A percentile compares a stretch with the other conserved stretches of the same genome.
phyloP scores from a whole-genome alignment of 23 tunicate genomes.

The Corella eumyota region DNA sequence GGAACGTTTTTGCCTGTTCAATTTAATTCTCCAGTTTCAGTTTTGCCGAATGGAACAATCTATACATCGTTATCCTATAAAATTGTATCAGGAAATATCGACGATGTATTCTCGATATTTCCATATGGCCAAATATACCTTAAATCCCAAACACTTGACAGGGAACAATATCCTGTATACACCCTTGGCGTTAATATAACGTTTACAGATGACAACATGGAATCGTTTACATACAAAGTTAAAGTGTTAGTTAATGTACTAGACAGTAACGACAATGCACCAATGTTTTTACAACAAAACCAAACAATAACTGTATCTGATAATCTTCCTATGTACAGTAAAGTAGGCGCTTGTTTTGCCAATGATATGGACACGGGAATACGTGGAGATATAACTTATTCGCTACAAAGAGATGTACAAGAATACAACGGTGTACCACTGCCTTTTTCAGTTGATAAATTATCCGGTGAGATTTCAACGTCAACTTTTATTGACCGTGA shows the following conservation, averaged over 20 bases:
- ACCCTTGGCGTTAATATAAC: background rate
- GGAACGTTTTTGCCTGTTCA: background rate
- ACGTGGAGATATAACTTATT: background rate
- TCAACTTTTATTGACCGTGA: conserved; percentile 18
- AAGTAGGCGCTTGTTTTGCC: conserved; percentile 37
- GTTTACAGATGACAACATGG: background rate
- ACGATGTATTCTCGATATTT: conserved; percentile 16
- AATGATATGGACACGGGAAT: conserved; percentile 38
- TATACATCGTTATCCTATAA: background rate
- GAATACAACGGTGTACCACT: background rate
- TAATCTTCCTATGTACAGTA: conserved; percentile 6
- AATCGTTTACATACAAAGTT: background rate
- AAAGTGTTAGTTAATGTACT: background rate
- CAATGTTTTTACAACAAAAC: conserved; percentile 1
- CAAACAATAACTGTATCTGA: conserved; percentile 3
- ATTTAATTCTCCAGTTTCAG: conserved; percentile 5
- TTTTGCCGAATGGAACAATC: conserved; percentile 1
- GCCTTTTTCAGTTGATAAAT: conserved; percentile 32
- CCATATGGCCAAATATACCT: conserved; percentile 39
- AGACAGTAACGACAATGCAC: conserved; percentile 35
- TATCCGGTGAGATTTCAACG: conserved; percentile 35
- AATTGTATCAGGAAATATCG: conserved; percentile 8
- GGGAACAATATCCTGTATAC: conserved; percentile 5
- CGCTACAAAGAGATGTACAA: background rate
- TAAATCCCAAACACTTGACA: conserved; percentile 4